Base-by-base conservation (phyloP, 2,888 invertebrate species). In the Dexiosoma caninum region DNA sequence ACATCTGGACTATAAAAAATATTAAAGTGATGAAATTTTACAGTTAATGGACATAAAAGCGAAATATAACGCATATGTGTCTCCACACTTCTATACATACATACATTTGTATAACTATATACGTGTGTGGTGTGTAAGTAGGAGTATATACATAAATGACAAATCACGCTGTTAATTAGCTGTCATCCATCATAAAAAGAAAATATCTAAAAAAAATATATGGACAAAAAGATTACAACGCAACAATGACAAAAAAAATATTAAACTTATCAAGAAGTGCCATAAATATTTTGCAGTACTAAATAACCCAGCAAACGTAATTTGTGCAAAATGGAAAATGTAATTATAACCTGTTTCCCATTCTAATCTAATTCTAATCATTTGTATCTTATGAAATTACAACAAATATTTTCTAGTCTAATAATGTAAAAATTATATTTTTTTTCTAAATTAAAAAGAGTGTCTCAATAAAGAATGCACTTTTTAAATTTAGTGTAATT, bases 161-260 rank as follows among this genome's bases (percentile, higher is more conserved):
- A 84, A 84, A 83, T 84, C 84, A 83, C 81, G 77, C 69, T 51
- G 49, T 69, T 69, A 64, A 74, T 77, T 72, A 69, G 69, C 67
- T 74, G 64, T 69, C 81, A 74, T 81, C 77, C 69, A 74, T 77
- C 81, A 77, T 55, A 64, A 69, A 27, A 59, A 69, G 42, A 35
- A 51, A 27, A 37, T 7, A 44, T 19, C 10, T 12, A 19, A 49
- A 49, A 37, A n/a, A 16, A n/a, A 51, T 16, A 9, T 42, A 32
- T 51, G 5, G 8, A n/a, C 19, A 60, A 49, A 60, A 27, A 16
- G n/a, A 53, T 9, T 37, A 44, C 40, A 72, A 71, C 9, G 53
- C 46, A 44, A 21, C 27, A 44, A 44, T 32, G 35, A 53, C 3
- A 51, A 49, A 75, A 51, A 70, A 70, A 60, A 30, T 40, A 69